Percentiles rank a stretch among this genome's conserved stretches.
Conservation (phyloP, 1,140 invertebrate species). For the Brachionus sp. region DNA sequence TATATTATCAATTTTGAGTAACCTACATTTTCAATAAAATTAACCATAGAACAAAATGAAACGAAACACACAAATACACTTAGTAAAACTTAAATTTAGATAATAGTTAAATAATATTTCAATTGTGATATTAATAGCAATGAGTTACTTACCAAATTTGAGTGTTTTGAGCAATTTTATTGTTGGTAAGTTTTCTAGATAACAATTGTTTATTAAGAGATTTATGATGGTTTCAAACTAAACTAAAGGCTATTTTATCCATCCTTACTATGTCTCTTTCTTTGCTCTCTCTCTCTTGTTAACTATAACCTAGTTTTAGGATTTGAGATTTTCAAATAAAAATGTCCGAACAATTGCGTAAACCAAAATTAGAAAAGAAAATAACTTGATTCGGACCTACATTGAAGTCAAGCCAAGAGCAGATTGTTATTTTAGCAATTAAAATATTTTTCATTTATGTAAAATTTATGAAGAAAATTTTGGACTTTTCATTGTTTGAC, state of each 20-base stretch:
- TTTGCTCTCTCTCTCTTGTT: background rate
- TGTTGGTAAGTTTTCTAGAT: conserved; percentile 22
- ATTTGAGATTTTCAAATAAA: background rate
- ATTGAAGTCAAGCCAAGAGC: conserved; percentile 2
- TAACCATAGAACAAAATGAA: conserved; percentile 32
- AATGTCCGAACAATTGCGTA: background rate
- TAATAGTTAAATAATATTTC: conserved; percentile 39
- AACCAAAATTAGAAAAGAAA: background rate
- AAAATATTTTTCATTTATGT: background rate
- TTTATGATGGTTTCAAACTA: background rate
- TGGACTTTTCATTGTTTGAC: background rate
- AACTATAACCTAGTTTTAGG: background rate
- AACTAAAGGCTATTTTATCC: conserved; percentile 25
- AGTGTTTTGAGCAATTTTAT: conserved; percentile 17
- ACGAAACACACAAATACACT: conserved; percentile 5
- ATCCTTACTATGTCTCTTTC: background rate
- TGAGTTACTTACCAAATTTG: conserved; percentile 29
- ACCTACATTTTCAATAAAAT: conserved; percentile 23
- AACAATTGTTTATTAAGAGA: conserved; percentile 28
- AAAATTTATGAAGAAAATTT: background rate
- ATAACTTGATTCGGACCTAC: background rate
- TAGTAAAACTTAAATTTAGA: conserved; percentile 21
- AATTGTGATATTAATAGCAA: conserved; percentile 34
- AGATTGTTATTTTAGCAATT: conserved; percentile 29
- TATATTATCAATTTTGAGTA: conserved; percentile 30